phyloP scores from a whole-genome alignment of 2,888 invertebrate species.

The Seira ritae region DNA sequence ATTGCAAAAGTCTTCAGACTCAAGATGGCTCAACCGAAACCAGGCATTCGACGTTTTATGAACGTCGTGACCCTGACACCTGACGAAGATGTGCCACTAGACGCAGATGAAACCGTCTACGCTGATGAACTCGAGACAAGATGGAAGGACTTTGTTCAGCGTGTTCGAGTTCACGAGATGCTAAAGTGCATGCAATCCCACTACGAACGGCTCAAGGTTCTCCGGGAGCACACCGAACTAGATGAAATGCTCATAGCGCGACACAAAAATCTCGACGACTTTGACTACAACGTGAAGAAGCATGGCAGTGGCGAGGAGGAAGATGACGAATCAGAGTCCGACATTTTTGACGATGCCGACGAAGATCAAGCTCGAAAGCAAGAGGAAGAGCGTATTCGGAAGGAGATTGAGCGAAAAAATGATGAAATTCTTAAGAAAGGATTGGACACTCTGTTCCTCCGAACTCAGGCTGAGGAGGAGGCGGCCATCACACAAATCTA shows the following conservation, averaged over 20 bases:
- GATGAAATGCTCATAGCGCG: conserved; percentile 40
- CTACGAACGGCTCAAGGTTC: conserved; percentile 39
- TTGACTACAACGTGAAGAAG: conserved; percentile 8
- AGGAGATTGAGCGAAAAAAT: conserved; percentile 21
- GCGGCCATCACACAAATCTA: conserved; percentile 49
- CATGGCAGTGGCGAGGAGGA: not conserved
- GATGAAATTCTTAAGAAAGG: conserved; percentile 38
- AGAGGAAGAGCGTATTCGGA: not conserved
- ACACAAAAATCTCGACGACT: conserved; percentile 24
- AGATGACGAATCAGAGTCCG: no score
- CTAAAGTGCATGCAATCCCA: conserved; percentile 66
- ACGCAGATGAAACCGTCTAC: not conserved
- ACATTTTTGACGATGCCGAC: not conserved
- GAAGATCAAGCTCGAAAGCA: not conserved
- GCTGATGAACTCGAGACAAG: conserved; percentile 47
- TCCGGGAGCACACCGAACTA: conserved; percentile 61
- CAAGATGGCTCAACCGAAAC: no score
- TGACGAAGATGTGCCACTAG: no score
- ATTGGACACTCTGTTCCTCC: conserved; percentile 32
- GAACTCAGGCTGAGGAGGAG: conserved; percentile 52
- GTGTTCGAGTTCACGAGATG: conserved; percentile 68
- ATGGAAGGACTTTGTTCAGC: conserved; percentile 60
- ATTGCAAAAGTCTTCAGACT: no score
- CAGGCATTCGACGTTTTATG: no score
- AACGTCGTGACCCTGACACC: no score